A percentile compares a stretch with the other conserved stretches of the same genome.
These are phyloP conservation scores for Onychorhynchus coronatus DNA, from an alignment of 2,113 vertebrate genomes.

Conservation along the genomic window DNA sequence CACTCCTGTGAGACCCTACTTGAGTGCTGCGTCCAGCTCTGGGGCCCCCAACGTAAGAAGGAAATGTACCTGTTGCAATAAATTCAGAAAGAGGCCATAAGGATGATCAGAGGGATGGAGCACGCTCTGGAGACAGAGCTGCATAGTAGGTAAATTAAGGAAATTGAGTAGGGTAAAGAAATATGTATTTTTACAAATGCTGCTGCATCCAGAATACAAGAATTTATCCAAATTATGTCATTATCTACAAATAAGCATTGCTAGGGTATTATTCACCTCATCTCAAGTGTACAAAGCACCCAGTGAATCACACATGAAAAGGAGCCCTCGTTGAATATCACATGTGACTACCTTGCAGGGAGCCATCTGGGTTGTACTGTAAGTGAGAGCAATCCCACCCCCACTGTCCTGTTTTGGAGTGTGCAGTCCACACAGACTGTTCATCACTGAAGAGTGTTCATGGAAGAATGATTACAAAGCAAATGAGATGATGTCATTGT, in stretches of 20 bases:
- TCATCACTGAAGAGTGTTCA: not conserved
- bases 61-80: not conserved
- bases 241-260: not conserved
- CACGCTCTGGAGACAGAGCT: not conserved
- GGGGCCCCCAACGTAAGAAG: not conserved
- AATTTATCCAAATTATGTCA: not conserved
- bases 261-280: not conserved
- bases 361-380: not conserved
- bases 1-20: not conserved
- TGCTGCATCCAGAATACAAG: not conserved
- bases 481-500: not conserved
- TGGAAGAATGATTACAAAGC: not conserved
- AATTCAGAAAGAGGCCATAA: not conserved
- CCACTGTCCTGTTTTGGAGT: not conserved
- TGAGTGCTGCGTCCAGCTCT: not conserved
- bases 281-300: not conserved
- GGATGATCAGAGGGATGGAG: not conserved
- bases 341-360: not conserved
- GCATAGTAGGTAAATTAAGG: not conserved
- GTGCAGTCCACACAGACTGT: not conserved
- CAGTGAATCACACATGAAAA: conserved; percentile 2
- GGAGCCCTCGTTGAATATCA: not conserved
- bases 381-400: not conserved
- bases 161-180: not conserved
- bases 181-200: not conserved